phyloP scores from a whole-genome alignment of 2,888 invertebrate genomes.

The Cephalotes varians region DNA sequence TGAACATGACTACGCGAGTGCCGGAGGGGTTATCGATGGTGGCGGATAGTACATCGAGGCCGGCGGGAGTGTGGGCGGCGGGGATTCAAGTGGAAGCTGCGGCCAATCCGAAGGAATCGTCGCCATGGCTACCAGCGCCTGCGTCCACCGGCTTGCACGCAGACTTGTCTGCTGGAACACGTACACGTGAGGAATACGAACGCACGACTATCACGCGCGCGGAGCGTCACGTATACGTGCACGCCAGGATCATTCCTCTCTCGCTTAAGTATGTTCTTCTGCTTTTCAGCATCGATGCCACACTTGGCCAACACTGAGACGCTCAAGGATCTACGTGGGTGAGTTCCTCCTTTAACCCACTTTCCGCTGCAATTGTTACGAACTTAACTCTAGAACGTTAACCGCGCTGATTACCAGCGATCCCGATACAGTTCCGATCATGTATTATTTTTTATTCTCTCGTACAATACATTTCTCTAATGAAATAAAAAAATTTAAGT shows the following conservation, averaged over 20 bases:
- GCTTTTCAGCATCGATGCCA: background rate
- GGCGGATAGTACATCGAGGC: conserved; percentile 79
- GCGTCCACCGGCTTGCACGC: conserved; percentile 79
- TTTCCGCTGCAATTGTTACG: conserved; percentile 56
- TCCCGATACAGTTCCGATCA: background rate
- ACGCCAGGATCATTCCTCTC: conserved; percentile 13
- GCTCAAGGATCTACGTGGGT: conserved; percentile 15
- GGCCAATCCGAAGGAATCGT: conserved; percentile 86
- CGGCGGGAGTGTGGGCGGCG: conserved; percentile 75
- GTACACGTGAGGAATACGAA: conserved; percentile 52
- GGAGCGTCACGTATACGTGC: background rate
- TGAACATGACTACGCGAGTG: conserved; percentile 58
- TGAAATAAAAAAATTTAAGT: background rate
- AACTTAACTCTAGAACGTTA: conserved; percentile 36
- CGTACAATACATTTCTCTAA: background rate
- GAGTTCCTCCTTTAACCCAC: conserved; percentile 64
- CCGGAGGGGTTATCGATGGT: conserved; percentile 82
- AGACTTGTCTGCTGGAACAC: conserved; percentile 60
- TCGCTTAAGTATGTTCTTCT: conserved; percentile 13
- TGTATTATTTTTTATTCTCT: background rate
- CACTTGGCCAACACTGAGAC: conserved; percentile 11
- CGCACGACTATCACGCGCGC: background rate
- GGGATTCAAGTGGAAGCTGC: conserved; percentile 84
- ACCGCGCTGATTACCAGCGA: background rate
- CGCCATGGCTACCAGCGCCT: conserved; percentile 85